Evolutionary conservation across 2,113 vertebrate genomes (phyloP), one percentile per base, ranked within the genome.

Genomic region (Cynopterus brachyotis): DNA sequence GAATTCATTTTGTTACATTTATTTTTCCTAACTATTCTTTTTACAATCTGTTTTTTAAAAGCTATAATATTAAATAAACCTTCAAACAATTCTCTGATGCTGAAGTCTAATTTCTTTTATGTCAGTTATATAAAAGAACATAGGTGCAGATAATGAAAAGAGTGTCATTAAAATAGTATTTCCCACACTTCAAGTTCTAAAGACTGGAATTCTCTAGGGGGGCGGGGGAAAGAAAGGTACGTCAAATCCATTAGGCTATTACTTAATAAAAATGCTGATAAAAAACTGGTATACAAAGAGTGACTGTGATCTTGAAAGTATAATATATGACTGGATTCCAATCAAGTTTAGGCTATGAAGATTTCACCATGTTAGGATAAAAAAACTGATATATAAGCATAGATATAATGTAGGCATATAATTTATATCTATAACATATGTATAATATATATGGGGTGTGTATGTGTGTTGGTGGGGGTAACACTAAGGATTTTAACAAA

Each of bases 401-500:
- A 97, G 62, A 95, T 11, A 37, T 22, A 92, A 73, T 66, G n/a
- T 62, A 42, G 53, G 62, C 32, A 84, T 22, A 53, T 78, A 72
- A 42, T n/a, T 42, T 80, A 66, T 6, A 96, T 70, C 37, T 95
- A 6, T 75, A 57, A 94, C 15, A 83, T 70, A 32, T 62, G 12
- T 89, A 3, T 66, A 89, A 59, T 11, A 82, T 82, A 62, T 42
- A 37, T 59, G 35, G 40, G 30, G 30, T 32, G 2, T 13, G 1
- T 47, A 22, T 47, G 22, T 57, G 2, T 67, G 50, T 50, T 50
- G 50, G 50, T 4, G 9, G 50, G 50, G 50, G 50, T 90, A 93
- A 94, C 40, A 95, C 30, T 69, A 60, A 96, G 70, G 22, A 42
- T 76, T 89, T 96, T 96, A 97, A 78, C 9, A 96, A 72, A 75